These are phyloP conservation scores for Lepas anatifera DNA, from an alignment of 2,888 invertebrate species.

Conservation along the genomic window DNA sequence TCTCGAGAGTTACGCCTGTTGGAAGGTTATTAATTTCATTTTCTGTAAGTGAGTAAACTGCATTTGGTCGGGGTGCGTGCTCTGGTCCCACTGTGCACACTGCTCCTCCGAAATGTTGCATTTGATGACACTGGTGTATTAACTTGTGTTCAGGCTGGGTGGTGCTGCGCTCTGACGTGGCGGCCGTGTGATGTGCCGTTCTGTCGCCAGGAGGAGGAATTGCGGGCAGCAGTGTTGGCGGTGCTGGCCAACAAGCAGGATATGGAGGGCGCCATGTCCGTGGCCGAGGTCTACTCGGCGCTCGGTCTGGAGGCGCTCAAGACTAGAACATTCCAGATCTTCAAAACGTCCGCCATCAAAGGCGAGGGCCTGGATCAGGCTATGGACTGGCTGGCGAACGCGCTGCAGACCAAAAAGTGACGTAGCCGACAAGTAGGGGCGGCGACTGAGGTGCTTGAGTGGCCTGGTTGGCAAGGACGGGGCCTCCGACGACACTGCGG, in stretches of 20 bases:
- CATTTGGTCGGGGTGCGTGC: too few species aligned
- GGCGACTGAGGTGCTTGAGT: too few species aligned
- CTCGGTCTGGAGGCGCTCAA: slow-evolving; percentile 87
- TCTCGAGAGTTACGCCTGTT: too few species aligned
- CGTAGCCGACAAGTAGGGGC: not conserved
- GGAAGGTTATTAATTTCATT: too few species aligned
- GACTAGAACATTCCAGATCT: slow-evolving; percentile 97
- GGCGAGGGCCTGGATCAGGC: slow-evolving; percentile 97
- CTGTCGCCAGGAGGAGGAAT: slow-evolving; percentile 97
- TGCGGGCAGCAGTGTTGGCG: slow-evolving; percentile 87
- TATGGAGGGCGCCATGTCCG: slow-evolving; percentile 92
- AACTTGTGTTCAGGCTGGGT: too few species aligned
- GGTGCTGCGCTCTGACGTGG: too few species aligned
- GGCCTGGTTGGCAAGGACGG: too few species aligned
- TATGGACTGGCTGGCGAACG: slow-evolving; percentile 97
- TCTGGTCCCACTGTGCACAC: too few species aligned
- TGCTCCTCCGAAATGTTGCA: too few species aligned
- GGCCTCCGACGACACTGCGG: too few species aligned
- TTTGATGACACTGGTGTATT: too few species aligned
- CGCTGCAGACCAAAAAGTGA: slow-evolving; percentile 74
- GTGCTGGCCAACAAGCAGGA: slow-evolving; percentile 99
- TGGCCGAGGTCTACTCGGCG: slow-evolving; percentile 88
- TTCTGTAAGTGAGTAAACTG: too few species aligned
- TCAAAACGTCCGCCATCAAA: slow-evolving; percentile 96
- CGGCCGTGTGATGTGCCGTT: slow-evolving; percentile 21